Evolutionary conservation across 2,113 vertebrate species (phyloP), one percentile per base, ranked within the genome.

Genomic region (Dipodomys ordii): DNA sequence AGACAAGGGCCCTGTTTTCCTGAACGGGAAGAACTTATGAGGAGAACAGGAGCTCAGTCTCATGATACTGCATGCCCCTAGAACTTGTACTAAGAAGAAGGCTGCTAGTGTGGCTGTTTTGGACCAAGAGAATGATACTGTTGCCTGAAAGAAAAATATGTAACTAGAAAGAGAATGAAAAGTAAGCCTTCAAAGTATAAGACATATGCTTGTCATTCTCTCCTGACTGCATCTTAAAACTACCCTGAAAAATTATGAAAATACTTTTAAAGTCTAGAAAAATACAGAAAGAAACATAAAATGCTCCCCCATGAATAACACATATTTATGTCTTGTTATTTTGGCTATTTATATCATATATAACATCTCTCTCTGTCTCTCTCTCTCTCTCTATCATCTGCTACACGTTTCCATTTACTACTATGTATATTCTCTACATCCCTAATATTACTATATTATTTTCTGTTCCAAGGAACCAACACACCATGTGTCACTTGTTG

Each of bases 1-100:
- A 27, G 71, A 25, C 60, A 78, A 88, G n/a, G 10, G 77, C 65
- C 30, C n/a, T 18, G n/a, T 69, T 82, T 82, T 85, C 60, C 79
- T 53, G 68, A 95, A 28, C 20, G 39, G 68, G 80, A 73, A 71
- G 71, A 83, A 71, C 49, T 57, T 87, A 83, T 78, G 91, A 90
- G 28, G 80, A 91, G 87, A 79, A 65, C 83, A 20, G 7, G 32
- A 67, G 44, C 3, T 69, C 19, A 46, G 35, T 72, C 72, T 76
- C 44, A 39, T 15, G 84, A 72, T 44, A 13, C 22, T 57, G 62
- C 60, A 32, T 39, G 39, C 72, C 87, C 67, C 62, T 3, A 10
- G 88, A 81, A 73, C 57, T 69, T 72, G 60, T 71, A 4, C n/a
- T 18, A 53, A 69, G 39, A 81, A 87, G 88, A 84, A 84, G 76